These are phyloP conservation scores for Ammodytes marinus DNA, from an alignment of 2,113 vertebrate species.

Conservation along the genomic window DNA sequence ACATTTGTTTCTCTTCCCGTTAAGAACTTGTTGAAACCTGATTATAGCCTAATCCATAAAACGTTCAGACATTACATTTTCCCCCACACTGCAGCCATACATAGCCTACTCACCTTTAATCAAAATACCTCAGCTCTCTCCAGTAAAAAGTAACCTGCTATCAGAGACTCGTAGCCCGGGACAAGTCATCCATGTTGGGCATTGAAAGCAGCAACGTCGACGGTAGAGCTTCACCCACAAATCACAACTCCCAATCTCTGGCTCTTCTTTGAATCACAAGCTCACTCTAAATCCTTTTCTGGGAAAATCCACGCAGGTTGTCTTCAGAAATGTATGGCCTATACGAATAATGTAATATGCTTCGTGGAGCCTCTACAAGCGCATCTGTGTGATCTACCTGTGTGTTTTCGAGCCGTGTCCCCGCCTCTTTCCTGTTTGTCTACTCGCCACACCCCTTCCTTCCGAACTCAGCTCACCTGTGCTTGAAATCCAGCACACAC, in stretches of 20 bases:
- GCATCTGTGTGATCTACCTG: conserved; percentile 39
- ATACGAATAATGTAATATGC: not conserved
- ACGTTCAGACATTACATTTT: not conserved
- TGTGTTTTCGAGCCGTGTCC: not conserved
- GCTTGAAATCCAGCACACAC: not conserved
- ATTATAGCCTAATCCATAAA: not conserved
- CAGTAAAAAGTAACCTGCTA: not conserved
- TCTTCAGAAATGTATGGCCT: too few relatives aligned
- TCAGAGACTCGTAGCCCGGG: not conserved
- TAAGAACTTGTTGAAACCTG: not conserved
- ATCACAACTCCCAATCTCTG: conserved; percentile 8
- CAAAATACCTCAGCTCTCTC: not conserved
- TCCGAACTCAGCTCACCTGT: conserved; percentile 46
- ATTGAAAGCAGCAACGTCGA: conserved; percentile 20
- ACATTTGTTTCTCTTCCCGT: not conserved
- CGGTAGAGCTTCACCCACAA: not conserved
- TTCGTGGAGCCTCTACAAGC: not conserved
- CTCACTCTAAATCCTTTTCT: not conserved
- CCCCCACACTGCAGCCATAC: not conserved
- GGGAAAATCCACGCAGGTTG: not conserved
- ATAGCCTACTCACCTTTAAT: conserved; percentile 44
- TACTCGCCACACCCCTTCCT: conserved; percentile 62
- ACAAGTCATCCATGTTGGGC: conserved; percentile 55
- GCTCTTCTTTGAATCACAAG: not conserved
- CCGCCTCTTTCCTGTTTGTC: conserved; percentile 31